Evolutionary conservation across 2,888 invertebrate genomes (phyloP).

Genomic region (Oligia strigilis): DNA sequence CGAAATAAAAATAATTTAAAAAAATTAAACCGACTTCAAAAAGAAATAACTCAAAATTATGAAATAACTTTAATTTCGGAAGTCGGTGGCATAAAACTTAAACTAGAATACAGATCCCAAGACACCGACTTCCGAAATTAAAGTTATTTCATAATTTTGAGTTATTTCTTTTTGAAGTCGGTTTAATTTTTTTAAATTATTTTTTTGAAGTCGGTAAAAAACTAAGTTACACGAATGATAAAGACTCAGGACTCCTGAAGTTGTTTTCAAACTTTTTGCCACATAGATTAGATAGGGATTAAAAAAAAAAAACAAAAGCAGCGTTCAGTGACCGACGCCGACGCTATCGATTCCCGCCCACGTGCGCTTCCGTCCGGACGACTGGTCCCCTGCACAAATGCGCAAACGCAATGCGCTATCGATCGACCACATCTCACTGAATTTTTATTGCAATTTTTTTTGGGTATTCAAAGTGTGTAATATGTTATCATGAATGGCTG

Average conservation of each 20-base stretch:
- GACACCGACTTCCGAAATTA: too few species aligned
- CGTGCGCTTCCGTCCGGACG: constrained; percentile 74
- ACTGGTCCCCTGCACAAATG: constrained; percentile 40
- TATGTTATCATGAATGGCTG: neutral
- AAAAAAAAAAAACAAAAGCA: constrained; percentile 62
- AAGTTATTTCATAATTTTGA: too few species aligned
- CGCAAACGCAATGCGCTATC: constrained; percentile 32
- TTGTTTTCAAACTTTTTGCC: neutral
- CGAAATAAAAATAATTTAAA: too few species aligned
- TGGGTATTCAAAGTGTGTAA: neutral
- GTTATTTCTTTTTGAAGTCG: too few species aligned
- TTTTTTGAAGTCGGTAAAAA: too few species aligned
- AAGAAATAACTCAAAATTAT: too few species aligned
- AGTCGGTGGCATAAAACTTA: too few species aligned
- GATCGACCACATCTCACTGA: constrained; percentile 4
- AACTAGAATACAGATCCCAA: too few species aligned
- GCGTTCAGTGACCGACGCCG: constrained; percentile 78
- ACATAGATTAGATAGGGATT: constrained; percentile 37
- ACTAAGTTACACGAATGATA: neutral
- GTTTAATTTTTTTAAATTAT: too few species aligned
- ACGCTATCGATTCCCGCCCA: constrained; percentile 71
- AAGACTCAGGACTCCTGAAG: neutral
- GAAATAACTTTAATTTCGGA: too few species aligned
- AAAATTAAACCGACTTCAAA: too few species aligned
- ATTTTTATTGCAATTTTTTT: neutral